Evolutionary conservation across 1,140 invertebrate species (phyloP).

Genomic region (Muscidifurax raptorellus): DNA sequence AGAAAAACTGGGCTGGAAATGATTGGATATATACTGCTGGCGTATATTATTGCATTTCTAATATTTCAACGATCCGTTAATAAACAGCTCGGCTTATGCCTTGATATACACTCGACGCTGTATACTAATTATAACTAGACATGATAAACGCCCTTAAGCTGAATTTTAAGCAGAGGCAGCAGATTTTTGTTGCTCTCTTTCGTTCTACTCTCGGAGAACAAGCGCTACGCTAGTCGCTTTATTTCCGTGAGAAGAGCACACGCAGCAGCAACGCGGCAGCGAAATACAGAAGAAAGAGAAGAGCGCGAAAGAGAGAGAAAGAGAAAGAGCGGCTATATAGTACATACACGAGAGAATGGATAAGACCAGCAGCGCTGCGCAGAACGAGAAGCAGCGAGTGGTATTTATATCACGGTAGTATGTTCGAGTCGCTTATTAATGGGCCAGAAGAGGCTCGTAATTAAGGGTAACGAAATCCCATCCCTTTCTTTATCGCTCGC

Average conservation of each 20-base stretch:
- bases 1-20: conserved; percentile 53
- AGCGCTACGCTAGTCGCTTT: not conserved
- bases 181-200: not conserved
- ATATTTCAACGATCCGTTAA: not conserved
- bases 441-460: conserved; percentile 65
- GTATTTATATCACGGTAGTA: conserved; percentile 13
- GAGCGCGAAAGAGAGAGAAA: not conserved
- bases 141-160: not conserved
- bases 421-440: conserved; percentile 62
- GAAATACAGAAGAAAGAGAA: not conserved
- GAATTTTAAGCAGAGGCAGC: not conserved
- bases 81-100: too few relatives aligned
- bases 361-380: too few relatives aligned
- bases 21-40: too few relatives aligned
- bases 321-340: not conserved
- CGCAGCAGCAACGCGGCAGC: not conserved
- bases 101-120: not conserved
- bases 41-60: not conserved
- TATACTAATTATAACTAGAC: not conserved
- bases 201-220: too few relatives aligned
- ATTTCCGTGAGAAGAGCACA: not conserved
- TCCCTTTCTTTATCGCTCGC: conserved; percentile 32
- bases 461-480: conserved; percentile 67
- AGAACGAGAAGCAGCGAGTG: not conserved
- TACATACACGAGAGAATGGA: too few relatives aligned